Conservation (phyloP, 2,888 invertebrate genomes). For the Salpingus planirostris region DNA sequence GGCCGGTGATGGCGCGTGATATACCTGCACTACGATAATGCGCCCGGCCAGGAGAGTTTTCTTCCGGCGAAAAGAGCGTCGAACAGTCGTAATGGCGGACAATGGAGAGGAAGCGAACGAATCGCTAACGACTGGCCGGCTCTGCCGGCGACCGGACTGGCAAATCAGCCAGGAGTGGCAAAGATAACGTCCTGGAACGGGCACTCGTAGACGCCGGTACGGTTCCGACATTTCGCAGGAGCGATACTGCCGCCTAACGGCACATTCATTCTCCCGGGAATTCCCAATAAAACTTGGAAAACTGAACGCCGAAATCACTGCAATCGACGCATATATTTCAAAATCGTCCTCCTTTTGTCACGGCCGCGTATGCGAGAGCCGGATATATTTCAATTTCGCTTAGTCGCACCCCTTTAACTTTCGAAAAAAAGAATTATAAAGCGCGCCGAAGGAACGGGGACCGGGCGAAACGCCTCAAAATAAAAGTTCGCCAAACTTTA, state of each 20-base stretch:
- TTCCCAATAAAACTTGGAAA: constrained; percentile 19
- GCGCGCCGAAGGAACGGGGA: constrained; percentile 7
- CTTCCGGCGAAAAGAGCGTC: constrained; percentile 6
- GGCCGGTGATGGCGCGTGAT: no score
- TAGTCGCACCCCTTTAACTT: constrained; percentile 6
- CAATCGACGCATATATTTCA: constrained; percentile 20
- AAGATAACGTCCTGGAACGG: constrained; percentile 11
- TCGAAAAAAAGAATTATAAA: no score
- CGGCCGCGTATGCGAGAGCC: no score
- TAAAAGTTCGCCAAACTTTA: constrained; percentile 12
- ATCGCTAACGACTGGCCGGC: constrained; percentile 11
- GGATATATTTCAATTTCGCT: constrained; percentile 15
- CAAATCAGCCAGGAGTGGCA: constrained; percentile 8
- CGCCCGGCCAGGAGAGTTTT: no score
- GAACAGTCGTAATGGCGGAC: constrained; percentile 11
- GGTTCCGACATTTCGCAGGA: constrained; percentile 8
- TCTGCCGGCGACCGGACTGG: constrained; percentile 5
- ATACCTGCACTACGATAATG: no score
- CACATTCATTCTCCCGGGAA: constrained; percentile 17
- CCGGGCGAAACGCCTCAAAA: constrained; percentile 12
- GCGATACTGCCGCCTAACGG: constrained; percentile 19
- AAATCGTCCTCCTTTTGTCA: constrained; percentile 12
- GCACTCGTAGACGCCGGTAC: constrained; percentile 5
- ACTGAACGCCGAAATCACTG: constrained; percentile 18
- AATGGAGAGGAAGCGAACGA: constrained; percentile 12